Base-by-base conservation (phyloP, 2,797 vertebrate species). In the Silurus aristotelis region DNA sequence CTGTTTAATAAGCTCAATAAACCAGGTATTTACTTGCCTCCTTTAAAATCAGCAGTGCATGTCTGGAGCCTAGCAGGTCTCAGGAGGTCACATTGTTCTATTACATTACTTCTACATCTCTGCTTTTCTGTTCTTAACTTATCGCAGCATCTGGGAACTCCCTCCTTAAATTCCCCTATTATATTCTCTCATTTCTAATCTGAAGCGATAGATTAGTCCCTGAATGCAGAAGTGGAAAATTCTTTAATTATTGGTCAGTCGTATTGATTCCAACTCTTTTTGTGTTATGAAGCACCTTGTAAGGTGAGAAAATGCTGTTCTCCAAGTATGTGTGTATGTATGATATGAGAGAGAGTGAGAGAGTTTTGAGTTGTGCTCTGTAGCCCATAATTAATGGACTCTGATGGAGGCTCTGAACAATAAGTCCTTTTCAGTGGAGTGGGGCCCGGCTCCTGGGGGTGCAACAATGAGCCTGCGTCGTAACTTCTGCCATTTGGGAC, bases 341-440 rank as follows among this genome's bases (percentile, higher is more conserved):
- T 67, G 66, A 38, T 52, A 75, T 46, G 20, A 78, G 56, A 31
- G 56, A 56, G 20, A 72, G n/a, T 61, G 48, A 73, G 58, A 68
- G 78, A 84, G 90, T 89, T 91, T 87, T 89, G 89, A 20, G 27
- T 71, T 58, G 31, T 95, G 96, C 94, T 96, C 96, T 92, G 88
- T 93, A 90, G 96, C 96, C 96, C 96, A 97, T 98, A 98, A 98
- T 98, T 97, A 97, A 99, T 97, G 94, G 94, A 95, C 94, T 95
- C 96, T 96, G 95, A 95, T 96, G 94, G 94, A 96, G 96, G 93
- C 88, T 92, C 88, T n/a, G 94, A 96, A 98, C 97, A 99, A 98
- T 96, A 95, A 96, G 93, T 93, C 94, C 94, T 94, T 97, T 98
- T 99, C 96, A 98, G 94, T 87, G 93, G 93, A 90, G 55, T 80